These are phyloP conservation scores for Mallotus villosus DNA, from an alignment of 2,797 vertebrate species.

Conservation along the genomic window DNA sequence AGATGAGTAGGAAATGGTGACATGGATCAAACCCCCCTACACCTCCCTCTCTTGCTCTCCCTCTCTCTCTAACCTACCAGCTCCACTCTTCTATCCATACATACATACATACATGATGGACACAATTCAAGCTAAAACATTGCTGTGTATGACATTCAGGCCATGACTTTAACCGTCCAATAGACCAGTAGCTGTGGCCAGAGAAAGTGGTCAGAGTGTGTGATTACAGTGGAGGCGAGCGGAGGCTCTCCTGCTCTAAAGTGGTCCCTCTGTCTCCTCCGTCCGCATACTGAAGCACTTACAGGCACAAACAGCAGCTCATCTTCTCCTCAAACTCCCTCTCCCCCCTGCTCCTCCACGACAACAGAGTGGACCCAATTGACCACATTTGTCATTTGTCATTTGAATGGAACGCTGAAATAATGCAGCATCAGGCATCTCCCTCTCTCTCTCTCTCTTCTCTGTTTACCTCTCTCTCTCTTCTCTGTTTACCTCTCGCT, in stretches of 20 bases:
- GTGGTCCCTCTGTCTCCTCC: no score
- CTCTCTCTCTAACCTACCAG: neutral
- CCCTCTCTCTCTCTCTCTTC: neutral
- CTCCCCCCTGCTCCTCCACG: neutral
- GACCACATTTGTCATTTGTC: no score
- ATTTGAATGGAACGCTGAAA: neutral
- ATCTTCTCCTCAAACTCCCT: neutral
- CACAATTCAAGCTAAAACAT: no score
- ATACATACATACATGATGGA: no score
- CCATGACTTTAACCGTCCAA: no score
- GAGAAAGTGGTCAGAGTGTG: no score
- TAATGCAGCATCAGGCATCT: neutral
- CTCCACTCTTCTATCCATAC: no score
- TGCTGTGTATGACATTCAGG: no score
- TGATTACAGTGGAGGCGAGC: no score
- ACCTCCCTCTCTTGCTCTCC: neutral
- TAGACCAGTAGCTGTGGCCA: no score
- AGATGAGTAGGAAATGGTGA: neutral
- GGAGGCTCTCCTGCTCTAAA: no score
- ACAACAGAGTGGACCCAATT: neutral
- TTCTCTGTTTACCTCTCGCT: neutral
- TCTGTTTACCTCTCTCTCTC: neutral
- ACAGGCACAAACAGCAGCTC: neutral
- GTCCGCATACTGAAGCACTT: neutral
- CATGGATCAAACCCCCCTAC: neutral